Conservation (phyloP, 1,140 invertebrate species). For the Caerostris darwini region DNA sequence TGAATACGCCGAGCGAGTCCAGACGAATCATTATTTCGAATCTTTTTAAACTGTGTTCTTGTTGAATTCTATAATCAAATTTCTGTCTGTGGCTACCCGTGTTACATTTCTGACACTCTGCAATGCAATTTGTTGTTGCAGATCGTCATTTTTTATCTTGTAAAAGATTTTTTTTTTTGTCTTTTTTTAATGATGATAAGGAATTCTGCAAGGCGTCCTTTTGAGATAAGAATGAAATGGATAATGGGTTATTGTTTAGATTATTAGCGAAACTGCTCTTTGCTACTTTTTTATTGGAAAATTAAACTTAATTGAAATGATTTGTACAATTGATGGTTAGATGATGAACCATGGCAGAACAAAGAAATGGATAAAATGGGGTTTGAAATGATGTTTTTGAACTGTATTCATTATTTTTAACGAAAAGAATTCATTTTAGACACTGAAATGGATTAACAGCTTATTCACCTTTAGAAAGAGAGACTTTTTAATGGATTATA, state of each 20-base stretch:
- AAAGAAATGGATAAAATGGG: background rate
- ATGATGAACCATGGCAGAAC: background rate
- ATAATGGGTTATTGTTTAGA: conserved; percentile 37
- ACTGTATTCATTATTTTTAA: background rate
- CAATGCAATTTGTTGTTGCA: background rate
- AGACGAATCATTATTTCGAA: background rate
- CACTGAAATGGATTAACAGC: no score
- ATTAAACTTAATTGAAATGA: conserved; percentile 11
- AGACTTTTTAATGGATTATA: no score
- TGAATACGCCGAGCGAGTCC: background rate
- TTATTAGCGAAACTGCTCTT: background rate
- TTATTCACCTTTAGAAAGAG: no score
- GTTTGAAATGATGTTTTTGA: background rate
- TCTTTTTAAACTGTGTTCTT: background rate
- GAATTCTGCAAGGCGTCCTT: background rate
- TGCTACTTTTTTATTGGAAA: background rate
- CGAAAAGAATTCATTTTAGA: background rate
- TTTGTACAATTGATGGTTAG: background rate
- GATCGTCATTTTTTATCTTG: background rate
- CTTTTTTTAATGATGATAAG: background rate
- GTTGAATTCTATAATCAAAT: background rate
- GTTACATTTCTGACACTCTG: conserved; percentile 21
- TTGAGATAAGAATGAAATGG: background rate
- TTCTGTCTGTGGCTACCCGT: conserved; percentile 15
- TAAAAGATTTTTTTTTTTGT: background rate